Evolutionary conservation across 2,888 invertebrate genomes (phyloP).

Genomic region (Sarcophaga caerulescens): DNA sequence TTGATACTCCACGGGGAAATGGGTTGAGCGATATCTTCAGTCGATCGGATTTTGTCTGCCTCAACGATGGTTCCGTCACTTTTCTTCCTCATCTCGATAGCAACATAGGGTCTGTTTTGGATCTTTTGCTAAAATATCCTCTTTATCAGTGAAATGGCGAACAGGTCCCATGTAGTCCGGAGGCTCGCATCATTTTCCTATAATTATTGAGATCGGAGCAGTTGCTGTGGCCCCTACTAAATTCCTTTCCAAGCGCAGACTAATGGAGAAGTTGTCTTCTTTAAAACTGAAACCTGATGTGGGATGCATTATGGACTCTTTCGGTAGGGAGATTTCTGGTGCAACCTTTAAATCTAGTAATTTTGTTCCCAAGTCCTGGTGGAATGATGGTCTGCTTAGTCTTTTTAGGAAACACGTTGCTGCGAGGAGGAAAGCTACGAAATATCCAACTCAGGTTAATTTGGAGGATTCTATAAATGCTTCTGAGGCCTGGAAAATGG

Average conservation of each 20-base stretch:
- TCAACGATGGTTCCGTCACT: background rate
- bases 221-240: background rate
- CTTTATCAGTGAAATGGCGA: background rate
- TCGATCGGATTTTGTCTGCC: background rate
- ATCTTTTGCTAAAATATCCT: background rate
- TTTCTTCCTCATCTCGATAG: background rate
- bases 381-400: constrained; percentile 3
- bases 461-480: background rate
- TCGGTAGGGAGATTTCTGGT: background rate
- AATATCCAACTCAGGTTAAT: background rate
- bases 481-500: background rate
- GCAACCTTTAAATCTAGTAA: background rate
- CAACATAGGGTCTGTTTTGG: background rate
- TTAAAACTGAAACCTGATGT: background rate
- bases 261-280: background rate
- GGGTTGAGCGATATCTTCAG: background rate
- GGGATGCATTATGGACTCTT: background rate
- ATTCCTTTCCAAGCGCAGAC: background rate
- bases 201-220: background rate
- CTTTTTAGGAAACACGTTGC: background rate
- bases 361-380: constrained; percentile 18
- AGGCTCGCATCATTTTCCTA: constrained; percentile 19
- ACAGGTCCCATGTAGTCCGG: background rate
- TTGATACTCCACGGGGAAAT: background rate
- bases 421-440: background rate